These are phyloP conservation scores for Bradypodion ventrale DNA, from an alignment of 2,797 vertebrate genomes.

Conservation along the genomic window DNA sequence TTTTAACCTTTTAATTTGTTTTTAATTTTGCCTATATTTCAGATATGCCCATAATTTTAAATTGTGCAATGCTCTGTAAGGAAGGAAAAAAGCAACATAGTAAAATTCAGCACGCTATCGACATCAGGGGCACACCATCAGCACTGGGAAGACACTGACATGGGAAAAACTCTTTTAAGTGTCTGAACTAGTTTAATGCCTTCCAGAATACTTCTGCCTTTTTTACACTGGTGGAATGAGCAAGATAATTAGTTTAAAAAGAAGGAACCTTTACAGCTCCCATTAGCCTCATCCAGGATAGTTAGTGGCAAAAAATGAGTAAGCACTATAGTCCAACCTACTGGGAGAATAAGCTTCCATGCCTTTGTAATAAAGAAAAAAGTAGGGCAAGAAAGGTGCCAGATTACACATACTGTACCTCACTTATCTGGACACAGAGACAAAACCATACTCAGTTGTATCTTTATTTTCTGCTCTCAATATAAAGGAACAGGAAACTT, in stretches of 20 bases:
- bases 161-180: too few relatives aligned
- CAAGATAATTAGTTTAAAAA: background rate
- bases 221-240: background rate
- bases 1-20: too few relatives aligned
- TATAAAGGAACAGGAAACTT: background rate
- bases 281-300: background rate
- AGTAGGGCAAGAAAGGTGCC: background rate
- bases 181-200: background rate
- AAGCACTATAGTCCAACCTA: background rate
- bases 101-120: background rate
- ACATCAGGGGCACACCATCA: too few relatives aligned
- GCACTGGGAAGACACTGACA: too few relatives aligned
- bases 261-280: background rate
- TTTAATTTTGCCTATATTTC: too few relatives aligned
- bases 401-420: background rate
- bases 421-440: background rate
- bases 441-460: background rate
- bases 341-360: background rate
- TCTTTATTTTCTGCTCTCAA: background rate
- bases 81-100: too few relatives aligned
- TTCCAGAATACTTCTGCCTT: background rate
- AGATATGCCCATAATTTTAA: too few relatives aligned
- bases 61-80: too few relatives aligned
- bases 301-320: background rate
- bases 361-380: background rate